Evolutionary conservation across 2,797 vertebrate genomes (phyloP).

Genomic region (Pelobates cultripes): DNA sequence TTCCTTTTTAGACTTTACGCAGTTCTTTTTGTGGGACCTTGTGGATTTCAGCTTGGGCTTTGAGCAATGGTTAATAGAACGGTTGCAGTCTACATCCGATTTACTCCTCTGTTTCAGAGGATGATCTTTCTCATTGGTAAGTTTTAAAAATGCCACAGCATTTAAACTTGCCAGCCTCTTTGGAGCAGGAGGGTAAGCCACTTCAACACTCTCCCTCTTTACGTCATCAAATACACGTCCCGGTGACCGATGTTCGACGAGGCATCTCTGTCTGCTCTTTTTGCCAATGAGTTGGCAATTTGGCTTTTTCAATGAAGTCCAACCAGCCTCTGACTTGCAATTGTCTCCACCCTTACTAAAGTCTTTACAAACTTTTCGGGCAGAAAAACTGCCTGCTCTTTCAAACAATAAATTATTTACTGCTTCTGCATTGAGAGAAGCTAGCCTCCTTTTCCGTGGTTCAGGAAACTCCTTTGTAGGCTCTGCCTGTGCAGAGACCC

Average conservation of each 20-base stretch:
- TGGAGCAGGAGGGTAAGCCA: slow-evolving; percentile 75
- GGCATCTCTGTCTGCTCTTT: slow-evolving; percentile 63
- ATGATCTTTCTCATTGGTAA: slow-evolving; percentile 82
- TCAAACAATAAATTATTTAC: slow-evolving; percentile 94
- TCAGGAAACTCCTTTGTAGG: slow-evolving; percentile 63
- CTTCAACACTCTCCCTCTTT: slow-evolving; percentile 65
- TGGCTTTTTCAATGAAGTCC: slow-evolving; percentile 64
- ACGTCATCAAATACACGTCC: slow-evolving; percentile 69
- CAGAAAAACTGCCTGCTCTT: slow-evolving; percentile 71
- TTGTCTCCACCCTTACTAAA: slow-evolving; percentile 58
- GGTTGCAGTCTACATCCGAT: slow-evolving; percentile 64
- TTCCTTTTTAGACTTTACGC: slow-evolving; percentile 71
- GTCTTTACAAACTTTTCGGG: slow-evolving; percentile 70
- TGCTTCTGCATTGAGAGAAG: slow-evolving; percentile 93
- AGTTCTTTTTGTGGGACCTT: slow-evolving; percentile 70
- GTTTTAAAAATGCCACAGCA: slow-evolving; percentile 89
- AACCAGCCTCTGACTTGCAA: slow-evolving; percentile 64
- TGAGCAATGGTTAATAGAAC: slow-evolving; percentile 63
- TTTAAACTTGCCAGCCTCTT: slow-evolving; percentile 94
- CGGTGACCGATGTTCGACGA: slow-evolving; percentile 63
- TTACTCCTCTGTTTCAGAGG: slow-evolving; percentile 72
- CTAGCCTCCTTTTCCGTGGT: slow-evolving; percentile 89
- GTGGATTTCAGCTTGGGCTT: slow-evolving; percentile 71
- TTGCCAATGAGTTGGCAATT: slow-evolving; percentile 58
- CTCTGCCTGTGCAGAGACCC: slow-evolving; percentile 48